Percentiles rank a stretch among this genome's conserved stretches.
phyloP scores from a whole-genome alignment of 1,140 invertebrate genomes.

The Euura lappo region DNA sequence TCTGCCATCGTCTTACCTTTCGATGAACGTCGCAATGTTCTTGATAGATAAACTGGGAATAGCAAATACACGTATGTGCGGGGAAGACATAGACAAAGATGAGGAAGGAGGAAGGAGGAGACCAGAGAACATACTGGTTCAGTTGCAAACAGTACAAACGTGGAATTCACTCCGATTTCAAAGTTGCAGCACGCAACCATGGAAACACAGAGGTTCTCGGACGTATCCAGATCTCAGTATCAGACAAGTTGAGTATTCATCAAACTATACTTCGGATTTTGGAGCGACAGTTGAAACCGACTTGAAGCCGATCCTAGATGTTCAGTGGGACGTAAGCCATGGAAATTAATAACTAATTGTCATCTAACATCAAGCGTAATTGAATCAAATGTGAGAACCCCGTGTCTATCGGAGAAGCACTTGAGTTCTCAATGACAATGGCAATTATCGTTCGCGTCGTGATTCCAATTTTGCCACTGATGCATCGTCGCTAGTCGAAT shows the following conservation, averaged over 20 bases:
- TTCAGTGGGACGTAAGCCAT: no score
- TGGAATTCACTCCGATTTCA: not conserved
- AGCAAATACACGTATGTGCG: slow-evolving; percentile 11
- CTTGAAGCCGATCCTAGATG: no score
- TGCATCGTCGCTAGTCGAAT: slow-evolving; percentile 41
- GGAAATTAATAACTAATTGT: no score
- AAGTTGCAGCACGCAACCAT: not conserved
- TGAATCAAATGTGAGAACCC: not conserved
- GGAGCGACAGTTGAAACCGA: no score
- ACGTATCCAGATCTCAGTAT: not conserved
- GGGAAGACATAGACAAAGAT: not conserved
- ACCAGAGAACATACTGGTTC: not conserved
- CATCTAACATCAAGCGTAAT: no score
- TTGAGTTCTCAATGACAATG: slow-evolving; percentile 39
- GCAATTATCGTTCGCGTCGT: slow-evolving; percentile 53
- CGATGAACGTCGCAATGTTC: not conserved
- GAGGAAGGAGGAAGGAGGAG: not conserved
- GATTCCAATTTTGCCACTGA: slow-evolving; percentile 58
- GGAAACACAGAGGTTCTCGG: slow-evolving; percentile 24
- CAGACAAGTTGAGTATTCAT: not conserved
- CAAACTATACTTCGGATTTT: not conserved
- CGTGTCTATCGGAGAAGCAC: not conserved
- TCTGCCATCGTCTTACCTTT: not conserved
- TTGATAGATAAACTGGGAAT: slow-evolving; percentile 41
- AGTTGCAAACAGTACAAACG: slow-evolving; percentile 21